Evolutionary conservation across 1,140 invertebrate species (phyloP).

Genomic region (Eueides isabella): DNA sequence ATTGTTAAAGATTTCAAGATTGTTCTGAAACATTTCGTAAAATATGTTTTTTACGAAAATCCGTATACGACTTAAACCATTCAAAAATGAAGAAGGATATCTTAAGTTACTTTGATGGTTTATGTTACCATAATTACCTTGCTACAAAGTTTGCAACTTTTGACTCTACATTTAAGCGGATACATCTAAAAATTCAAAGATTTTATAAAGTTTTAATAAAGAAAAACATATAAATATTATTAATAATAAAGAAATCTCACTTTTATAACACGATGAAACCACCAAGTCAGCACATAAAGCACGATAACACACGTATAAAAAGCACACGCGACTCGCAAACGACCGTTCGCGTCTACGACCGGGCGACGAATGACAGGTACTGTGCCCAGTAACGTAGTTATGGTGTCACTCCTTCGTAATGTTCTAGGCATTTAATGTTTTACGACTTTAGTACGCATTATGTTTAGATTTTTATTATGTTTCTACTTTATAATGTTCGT

Average conservation of each 20-base stretch:
- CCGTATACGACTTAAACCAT: too few relatives aligned
- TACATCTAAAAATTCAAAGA: neutral
- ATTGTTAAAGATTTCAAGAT: too few relatives aligned
- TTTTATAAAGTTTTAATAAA: too few relatives aligned
- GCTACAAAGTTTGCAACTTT: neutral
- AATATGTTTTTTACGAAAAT: too few relatives aligned
- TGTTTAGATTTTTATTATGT: too few relatives aligned
- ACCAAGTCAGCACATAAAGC: slow-evolving; percentile 49
- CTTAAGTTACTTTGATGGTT: too few relatives aligned
- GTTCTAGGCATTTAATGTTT: neutral
- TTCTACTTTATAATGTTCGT: neutral
- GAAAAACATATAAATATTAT: neutral
- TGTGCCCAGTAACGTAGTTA: slow-evolving; percentile 17
- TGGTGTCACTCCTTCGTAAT: neutral
- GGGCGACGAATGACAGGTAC: slow-evolving; percentile 60
- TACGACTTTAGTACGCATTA: neutral
- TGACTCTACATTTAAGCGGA: neutral
- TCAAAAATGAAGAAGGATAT: too few relatives aligned
- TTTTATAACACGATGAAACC: slow-evolving; percentile 41
- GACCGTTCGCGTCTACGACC: slow-evolving; percentile 47
- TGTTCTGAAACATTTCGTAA: too few relatives aligned
- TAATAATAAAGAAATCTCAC: slow-evolving; percentile 36
- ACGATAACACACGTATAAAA: slow-evolving; percentile 45
- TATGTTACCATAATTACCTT: neutral
- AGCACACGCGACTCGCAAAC: slow-evolving; percentile 34